Evolutionary conservation across 1,140 invertebrate species (phyloP).

Genomic region (Camponotus pennsylvanicus): DNA sequence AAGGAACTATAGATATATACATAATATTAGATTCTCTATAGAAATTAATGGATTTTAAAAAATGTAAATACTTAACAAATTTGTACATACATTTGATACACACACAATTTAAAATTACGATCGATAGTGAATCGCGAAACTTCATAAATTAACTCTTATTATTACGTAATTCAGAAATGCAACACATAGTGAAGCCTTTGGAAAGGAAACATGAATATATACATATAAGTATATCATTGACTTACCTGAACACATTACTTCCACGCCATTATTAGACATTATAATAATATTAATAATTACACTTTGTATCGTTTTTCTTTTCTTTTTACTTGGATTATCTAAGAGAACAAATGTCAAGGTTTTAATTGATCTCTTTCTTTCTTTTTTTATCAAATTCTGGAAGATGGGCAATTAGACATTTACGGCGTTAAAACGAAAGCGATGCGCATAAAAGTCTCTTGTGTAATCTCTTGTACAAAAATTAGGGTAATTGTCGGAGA

Average conservation of each 20-base stretch:
- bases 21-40: conserved; percentile 60
- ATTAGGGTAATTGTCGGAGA: conserved; percentile 45
- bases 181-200: conserved; percentile 70
- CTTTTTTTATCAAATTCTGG: conserved; percentile 16
- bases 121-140: conserved; percentile 61
- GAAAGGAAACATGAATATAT: conserved; percentile 40
- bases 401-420: conserved; percentile 9
- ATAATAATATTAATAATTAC: not conserved
- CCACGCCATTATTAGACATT: conserved; percentile 60
- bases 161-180: conserved; percentile 53
- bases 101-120: conserved; percentile 51
- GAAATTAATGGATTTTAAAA: conserved; percentile 66
- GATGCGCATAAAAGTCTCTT: conserved; percentile 52
- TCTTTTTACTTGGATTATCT: not conserved
- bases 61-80: conserved; percentile 77
- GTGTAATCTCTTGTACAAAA: conserved; percentile 47
- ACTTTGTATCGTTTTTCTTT: conserved; percentile 13
- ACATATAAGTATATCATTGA: conserved; percentile 18
- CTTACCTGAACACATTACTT: conserved; percentile 65
- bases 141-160: conserved; percentile 62
- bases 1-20: conserved; percentile 38
- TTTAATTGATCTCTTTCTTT: conserved; percentile 37
- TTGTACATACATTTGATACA: conserved; percentile 77
- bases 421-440: conserved; percentile 25
- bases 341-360: conserved; percentile 16